phyloP scores from a whole-genome alignment of 2,888 invertebrate species.

The Andrena trimmerana region DNA sequence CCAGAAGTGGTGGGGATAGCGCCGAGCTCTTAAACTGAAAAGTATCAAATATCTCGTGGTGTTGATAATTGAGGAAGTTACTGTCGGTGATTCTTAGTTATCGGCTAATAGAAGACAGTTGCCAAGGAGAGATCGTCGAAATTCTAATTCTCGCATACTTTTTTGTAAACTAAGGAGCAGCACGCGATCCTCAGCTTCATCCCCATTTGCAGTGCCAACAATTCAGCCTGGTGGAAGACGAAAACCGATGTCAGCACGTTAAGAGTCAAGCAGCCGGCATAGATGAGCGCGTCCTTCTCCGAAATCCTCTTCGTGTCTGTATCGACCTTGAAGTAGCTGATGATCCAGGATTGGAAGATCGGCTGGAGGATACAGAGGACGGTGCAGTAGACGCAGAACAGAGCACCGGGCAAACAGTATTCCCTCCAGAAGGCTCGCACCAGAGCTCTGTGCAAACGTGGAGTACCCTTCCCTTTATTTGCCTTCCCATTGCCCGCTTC shows the following conservation, averaged over 20 bases:
- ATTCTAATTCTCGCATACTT: constrained; percentile 85
- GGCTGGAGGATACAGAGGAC: constrained; percentile 68
- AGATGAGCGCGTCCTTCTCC: constrained; percentile 87
- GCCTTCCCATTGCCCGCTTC: constrained; percentile 61
- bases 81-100: too few species aligned
- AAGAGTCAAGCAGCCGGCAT: constrained; percentile 83
- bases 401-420: constrained; percentile 66
- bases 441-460: constrained; percentile 85
- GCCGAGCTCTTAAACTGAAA: too few species aligned
- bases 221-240: constrained; percentile 84
- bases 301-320: constrained; percentile 81
- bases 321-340: constrained; percentile 74
- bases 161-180: constrained; percentile 89
- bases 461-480: constrained; percentile 69
- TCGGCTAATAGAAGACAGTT: background rate
- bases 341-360: constrained; percentile 75
- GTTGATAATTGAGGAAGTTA: too few species aligned
- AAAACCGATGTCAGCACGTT: constrained; percentile 81
- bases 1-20: too few species aligned
- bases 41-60: too few species aligned
- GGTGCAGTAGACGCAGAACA: constrained; percentile 52
- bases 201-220: constrained; percentile 86
- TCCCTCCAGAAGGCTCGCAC: constrained; percentile 83
- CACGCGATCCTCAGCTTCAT: constrained; percentile 89
- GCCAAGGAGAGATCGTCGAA: background rate